Evolutionary conservation across 2,113 vertebrate species (phyloP).

Genomic region (Orthonyx spaldingii): DNA sequence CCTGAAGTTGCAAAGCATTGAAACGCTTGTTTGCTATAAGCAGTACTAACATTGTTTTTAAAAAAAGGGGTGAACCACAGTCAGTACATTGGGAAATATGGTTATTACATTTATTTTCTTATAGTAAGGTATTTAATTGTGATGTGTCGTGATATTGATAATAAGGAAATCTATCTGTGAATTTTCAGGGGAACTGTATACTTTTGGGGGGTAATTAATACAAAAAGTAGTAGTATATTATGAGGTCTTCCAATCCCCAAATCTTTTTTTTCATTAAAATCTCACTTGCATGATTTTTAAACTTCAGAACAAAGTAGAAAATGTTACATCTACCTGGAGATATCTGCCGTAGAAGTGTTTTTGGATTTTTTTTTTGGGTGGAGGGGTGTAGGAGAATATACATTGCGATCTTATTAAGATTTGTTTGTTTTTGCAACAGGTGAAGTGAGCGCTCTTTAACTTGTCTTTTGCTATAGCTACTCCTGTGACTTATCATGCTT

Average conservation of each 20-base stretch:
- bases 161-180: neutral
- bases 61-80: neutral
- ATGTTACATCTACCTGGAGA: neutral
- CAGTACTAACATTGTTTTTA: neutral
- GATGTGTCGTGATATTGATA: neutral
- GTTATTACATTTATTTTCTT: neutral
- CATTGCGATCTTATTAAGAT: neutral
- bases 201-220: neutral
- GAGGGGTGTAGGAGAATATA: neutral
- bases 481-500: neutral
- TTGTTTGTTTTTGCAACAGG: neutral
- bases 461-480: neutral
- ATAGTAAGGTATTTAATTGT: neutral
- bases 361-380: neutral
- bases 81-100: neutral
- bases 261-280: neutral
- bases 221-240: neutral
- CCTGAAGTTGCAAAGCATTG: neutral
- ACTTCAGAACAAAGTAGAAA: neutral
- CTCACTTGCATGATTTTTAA: neutral
- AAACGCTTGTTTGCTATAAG: neutral
- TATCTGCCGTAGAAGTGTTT: neutral
- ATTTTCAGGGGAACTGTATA: neutral
- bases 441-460: neutral
- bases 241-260: accelerated